Evolutionary conservation across 2,888 invertebrate genomes (phyloP), one percentile per base, ranked within the genome.

Genomic region (Ganaspis brasiliensis): DNA sequence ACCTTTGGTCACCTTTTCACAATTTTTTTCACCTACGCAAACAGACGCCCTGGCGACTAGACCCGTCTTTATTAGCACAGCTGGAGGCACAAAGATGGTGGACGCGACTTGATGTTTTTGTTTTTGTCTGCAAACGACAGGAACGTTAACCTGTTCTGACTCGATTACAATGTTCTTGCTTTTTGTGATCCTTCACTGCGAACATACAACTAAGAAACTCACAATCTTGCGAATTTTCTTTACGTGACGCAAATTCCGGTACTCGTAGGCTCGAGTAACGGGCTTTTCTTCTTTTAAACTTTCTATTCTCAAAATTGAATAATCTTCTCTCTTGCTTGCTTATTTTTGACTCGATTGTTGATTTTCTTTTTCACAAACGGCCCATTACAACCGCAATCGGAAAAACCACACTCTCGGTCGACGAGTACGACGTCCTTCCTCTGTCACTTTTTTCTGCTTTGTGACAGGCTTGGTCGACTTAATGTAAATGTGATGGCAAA

Each of bases 1-100:
- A 88, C 86, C 86, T 84, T 85, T 73, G 82, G 86, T 79, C 86
- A 85, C 85, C 84, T 72, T 70, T 77, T 40, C 45, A 45, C 45
- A 49, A 63, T 24, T 61, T 35, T n/a, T 37, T 37, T 37, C 61
- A 61, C 16, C 19, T 14, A 21, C 63, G 14, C 35, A 21, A 63
- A 40, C 63, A 63, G 21, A 63, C 40, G 45, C 67, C 45, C 45
- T 67, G n/a, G 26, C 24, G 40, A 40, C 19, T 24, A 40, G 40
- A 40, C 63, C 40, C 40, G 63, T 63, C 45, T 45, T 67, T 67
- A 24, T 45, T 26, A 49, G n/a, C 67, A 67, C 67, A 67, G 45
- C 67, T 67, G 67, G 45, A 67, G 67, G 67, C 67, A 67, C 67
- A 67, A 67, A 67, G 67, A 67, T 67, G 67, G 45, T 24, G 37